Evolutionary conservation across 2,797 vertebrate genomes (phyloP).

Genomic region (Darevskia nairensis): DNA sequence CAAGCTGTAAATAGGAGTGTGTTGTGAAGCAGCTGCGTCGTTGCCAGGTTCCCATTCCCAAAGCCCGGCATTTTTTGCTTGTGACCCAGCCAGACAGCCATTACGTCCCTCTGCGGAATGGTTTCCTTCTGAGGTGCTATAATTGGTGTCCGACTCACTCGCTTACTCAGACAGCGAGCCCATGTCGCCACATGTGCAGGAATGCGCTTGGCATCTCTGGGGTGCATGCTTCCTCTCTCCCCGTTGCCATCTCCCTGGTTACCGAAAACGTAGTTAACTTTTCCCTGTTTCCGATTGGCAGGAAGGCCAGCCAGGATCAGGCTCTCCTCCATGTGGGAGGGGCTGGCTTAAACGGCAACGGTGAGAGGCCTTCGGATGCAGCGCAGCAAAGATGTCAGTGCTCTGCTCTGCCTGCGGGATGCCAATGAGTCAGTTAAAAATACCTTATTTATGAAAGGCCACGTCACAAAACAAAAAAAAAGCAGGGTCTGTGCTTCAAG

Average conservation of each 20-base stretch:
- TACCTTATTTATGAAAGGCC: no score
- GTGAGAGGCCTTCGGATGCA: not conserved
- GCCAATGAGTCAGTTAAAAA: not conserved
- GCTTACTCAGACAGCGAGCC: not conserved
- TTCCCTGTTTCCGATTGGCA: conserved; percentile 42
- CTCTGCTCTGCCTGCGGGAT: no score
- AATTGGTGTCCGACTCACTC: not conserved
- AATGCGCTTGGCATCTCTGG: conserved; percentile 32
- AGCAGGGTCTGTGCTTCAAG: no score
- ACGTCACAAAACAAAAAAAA: no score
- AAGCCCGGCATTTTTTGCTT: no score
- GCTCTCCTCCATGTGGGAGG: conserved; percentile 52
- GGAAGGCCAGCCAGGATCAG: conserved; percentile 6
- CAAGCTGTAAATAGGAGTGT: not conserved
- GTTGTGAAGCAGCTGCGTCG: not conserved
- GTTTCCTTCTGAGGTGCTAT: conserved; percentile 22
- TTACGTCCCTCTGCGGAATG: not conserved
- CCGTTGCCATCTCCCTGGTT: conserved; percentile 72
- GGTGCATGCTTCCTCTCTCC: not conserved
- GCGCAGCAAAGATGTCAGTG: not conserved
- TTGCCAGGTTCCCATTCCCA: not conserved
- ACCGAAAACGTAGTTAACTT: conserved; percentile 69
- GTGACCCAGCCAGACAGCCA: not conserved
- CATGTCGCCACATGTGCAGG: conserved; percentile 26
- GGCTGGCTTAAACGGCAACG: conserved; percentile 3